Conservation (phyloP, 2,888 invertebrate species). For the Meiosimyza platycephala region DNA sequence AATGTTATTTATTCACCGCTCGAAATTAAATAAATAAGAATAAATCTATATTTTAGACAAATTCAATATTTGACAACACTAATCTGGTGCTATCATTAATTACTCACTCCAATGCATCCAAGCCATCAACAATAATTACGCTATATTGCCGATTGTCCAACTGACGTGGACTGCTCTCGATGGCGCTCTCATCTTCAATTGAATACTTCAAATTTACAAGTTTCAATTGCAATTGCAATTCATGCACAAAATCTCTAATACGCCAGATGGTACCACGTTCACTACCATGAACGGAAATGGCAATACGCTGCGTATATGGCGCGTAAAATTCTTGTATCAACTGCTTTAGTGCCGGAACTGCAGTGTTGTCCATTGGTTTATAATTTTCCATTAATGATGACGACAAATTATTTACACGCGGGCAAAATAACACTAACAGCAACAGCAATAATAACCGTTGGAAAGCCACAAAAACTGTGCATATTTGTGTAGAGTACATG, state of each 20-base stretch:
- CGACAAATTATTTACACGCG: background rate
- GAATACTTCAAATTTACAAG: constrained; percentile 25
- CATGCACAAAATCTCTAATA: constrained; percentile 13
- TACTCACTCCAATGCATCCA: constrained; percentile 36
- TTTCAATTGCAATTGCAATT: constrained; percentile 18
- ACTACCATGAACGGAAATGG: constrained; percentile 21
- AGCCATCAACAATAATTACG: constrained; percentile 37
- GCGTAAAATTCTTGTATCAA: constrained; percentile 20
- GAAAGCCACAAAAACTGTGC: background rate
- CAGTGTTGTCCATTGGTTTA: background rate
- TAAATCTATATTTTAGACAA: too few species aligned
- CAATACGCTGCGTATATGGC: constrained; percentile 15
- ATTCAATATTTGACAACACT: background rate
- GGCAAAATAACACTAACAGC: background rate
- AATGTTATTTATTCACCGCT: too few species aligned
- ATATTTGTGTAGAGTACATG: background rate
- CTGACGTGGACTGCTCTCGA: background rate
- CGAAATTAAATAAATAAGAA: too few species aligned
- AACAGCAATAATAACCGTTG: constrained; percentile 1
- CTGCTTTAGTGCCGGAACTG: constrained; percentile 10
- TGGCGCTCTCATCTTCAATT: background rate
- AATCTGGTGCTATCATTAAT: background rate
- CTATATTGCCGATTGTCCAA: constrained; percentile 29
- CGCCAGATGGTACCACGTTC: constrained; percentile 21
- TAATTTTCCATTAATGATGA: background rate